phyloP scores from a whole-genome alignment of 2,888 invertebrate genomes.

The Eristalis arbustorum region DNA sequence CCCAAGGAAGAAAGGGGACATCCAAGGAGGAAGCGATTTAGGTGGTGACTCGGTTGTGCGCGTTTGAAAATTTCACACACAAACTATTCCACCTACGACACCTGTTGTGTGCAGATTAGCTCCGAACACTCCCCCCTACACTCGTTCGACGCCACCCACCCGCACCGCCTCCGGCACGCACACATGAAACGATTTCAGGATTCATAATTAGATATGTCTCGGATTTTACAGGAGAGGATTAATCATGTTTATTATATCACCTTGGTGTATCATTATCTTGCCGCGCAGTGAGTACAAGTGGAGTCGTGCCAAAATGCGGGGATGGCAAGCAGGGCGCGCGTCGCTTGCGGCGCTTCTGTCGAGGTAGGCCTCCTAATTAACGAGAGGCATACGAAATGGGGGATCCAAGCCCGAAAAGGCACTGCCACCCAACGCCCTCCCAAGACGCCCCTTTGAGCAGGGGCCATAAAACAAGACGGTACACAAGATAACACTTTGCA shows the following conservation, averaged over 20 bases:
- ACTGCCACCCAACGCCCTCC: not conserved
- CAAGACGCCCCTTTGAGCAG: not conserved
- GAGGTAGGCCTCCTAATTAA: slow-evolving; percentile 45
- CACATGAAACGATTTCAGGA: slow-evolving; percentile 25
- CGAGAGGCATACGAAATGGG: slow-evolving; percentile 22
- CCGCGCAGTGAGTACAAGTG: not conserved
- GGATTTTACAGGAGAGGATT: slow-evolving; percentile 54
- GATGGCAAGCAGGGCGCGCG: not conserved
- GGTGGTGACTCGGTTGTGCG: not conserved
- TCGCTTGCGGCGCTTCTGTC: not conserved
- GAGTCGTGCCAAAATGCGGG: not conserved
- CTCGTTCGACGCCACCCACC: too few relatives aligned
- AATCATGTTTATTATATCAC: slow-evolving; percentile 66
- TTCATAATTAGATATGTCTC: slow-evolving; percentile 60
- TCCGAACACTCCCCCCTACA: not conserved
- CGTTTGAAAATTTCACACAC: slow-evolving; percentile 14
- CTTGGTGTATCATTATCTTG: slow-evolving; percentile 56
- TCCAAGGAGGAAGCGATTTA: not conserved
- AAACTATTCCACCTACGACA: slow-evolving; percentile 34
- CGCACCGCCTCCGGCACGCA: not conserved
- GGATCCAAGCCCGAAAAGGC: slow-evolving; percentile 10
- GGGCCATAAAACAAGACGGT: slow-evolving; percentile 42
- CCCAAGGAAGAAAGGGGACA: not conserved
- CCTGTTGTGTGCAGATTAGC: slow-evolving; percentile 54
- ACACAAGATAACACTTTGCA: slow-evolving; percentile 59